A percentile compares a stretch with the other conserved stretches of the same genome.
Evolutionary conservation across 2,888 invertebrate genomes (phyloP).

Genomic region (Blastobasis lacticolella): DNA sequence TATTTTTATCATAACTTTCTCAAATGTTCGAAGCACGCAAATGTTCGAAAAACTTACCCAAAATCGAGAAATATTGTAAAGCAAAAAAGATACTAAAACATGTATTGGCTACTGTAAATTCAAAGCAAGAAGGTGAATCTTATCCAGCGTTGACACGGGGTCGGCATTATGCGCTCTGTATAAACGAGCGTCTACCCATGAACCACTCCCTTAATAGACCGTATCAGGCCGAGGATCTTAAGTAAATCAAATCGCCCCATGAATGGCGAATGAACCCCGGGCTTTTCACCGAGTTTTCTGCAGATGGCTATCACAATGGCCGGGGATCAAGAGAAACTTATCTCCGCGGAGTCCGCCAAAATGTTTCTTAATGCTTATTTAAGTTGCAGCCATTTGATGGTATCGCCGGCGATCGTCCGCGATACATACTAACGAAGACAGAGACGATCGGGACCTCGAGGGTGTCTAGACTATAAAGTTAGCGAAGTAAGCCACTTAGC

Average conservation of each 20-base stretch:
- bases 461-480: slow-evolving; percentile 28
- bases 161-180: slow-evolving; percentile 42
- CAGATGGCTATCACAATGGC: slow-evolving; percentile 70
- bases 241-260: slow-evolving; percentile 74
- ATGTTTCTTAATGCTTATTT: slow-evolving; percentile 70
- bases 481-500: slow-evolving; percentile 19
- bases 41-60: no score
- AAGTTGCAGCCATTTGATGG: slow-evolving; percentile 60
- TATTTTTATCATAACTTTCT: no score
- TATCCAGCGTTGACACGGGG: slow-evolving; percentile 3
- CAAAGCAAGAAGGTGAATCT: neutral
- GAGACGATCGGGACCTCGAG: neutral
- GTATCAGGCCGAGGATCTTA: slow-evolving; percentile 67
- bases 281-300: slow-evolving; percentile 63
- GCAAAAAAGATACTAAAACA: no score
- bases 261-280: slow-evolving; percentile 67
- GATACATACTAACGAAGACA: neutral
- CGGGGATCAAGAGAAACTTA: slow-evolving; percentile 65
- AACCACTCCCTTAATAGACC: slow-evolving; percentile 65
- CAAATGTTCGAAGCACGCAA: no score
- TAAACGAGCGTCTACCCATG: slow-evolving; percentile 39
- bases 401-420: slow-evolving; percentile 27
- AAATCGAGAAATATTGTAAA: no score
- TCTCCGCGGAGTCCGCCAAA: slow-evolving; percentile 57
- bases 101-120: neutral